Evolutionary conservation across 2,888 invertebrate genomes (phyloP).

Genomic region (Ecdyonurus torrentis): DNA sequence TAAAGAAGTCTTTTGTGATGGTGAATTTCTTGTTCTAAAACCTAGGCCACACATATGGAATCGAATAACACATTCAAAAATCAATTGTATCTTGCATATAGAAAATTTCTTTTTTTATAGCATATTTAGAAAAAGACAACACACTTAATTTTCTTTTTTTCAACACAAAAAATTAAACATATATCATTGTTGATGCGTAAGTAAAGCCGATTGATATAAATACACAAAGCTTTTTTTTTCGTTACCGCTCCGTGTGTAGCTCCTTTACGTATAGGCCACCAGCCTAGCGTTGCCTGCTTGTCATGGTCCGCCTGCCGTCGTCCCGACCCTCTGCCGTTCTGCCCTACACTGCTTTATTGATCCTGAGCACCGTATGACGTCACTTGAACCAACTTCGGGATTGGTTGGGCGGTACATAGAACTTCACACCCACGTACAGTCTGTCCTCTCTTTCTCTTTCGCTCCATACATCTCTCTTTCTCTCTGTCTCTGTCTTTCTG

Average conservation of each 20-base stretch:
- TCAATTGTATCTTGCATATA: not conserved
- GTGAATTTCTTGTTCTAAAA: slow-evolving; percentile 91
- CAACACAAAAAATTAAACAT: not conserved
- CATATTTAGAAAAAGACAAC: not conserved
- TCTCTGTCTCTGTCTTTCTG: too few relatives aligned
- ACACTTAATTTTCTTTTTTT: not conserved
- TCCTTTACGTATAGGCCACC: not conserved
- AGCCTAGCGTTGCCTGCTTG: not conserved
- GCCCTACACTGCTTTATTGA: not conserved
- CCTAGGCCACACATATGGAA: slow-evolving; percentile 71
- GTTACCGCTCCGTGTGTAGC: not conserved
- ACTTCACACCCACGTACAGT: not conserved
- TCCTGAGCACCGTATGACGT: not conserved
- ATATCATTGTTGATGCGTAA: not conserved
- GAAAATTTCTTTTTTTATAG: too few relatives aligned
- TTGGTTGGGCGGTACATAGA: not conserved
- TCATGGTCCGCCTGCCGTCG: not conserved
- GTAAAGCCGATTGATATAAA: not conserved
- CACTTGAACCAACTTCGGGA: not conserved
- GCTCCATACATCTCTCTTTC: too few relatives aligned
- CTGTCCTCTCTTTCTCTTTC: too few relatives aligned
- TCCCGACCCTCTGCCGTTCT: not conserved
- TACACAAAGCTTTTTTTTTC: not conserved
- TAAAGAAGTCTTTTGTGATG: slow-evolving; percentile 91
- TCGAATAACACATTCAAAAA: not conserved